Conservation (phyloP, 2,113 vertebrate genomes). For the Thunnus thynnus region DNA sequence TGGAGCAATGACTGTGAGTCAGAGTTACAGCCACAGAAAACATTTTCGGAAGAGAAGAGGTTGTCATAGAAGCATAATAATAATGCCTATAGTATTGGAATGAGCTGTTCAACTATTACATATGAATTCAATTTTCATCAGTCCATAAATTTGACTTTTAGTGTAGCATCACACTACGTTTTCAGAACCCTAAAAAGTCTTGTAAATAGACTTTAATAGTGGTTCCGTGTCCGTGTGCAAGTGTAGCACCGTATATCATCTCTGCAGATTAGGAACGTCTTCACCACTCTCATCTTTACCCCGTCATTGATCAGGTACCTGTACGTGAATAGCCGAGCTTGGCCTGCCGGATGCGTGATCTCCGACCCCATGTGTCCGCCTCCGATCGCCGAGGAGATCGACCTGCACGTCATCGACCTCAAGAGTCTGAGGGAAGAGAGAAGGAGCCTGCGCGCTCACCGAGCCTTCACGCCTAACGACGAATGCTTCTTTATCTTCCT, state of each 20-base stretch:
- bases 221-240: not conserved
- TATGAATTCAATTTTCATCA: no score
- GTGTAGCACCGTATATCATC: not conserved
- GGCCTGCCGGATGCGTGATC: slow-evolving; percentile 92
- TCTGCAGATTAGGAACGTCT: no score
- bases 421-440: slow-evolving; percentile 95
- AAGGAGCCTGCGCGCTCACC: slow-evolving; percentile 91
- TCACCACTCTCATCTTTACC: not conserved
- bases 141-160: not conserved
- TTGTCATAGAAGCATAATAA: no score
- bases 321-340: slow-evolving; percentile 96
- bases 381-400: slow-evolving; percentile 96
- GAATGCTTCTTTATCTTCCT: slow-evolving; percentile 99
- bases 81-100: no score
- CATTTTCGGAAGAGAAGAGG: no score
- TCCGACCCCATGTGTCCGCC: slow-evolving; percentile 96
- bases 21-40: no score
- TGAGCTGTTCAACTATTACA: no score
- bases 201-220: not conserved
- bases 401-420: slow-evolving; percentile 95
- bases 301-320: slow-evolving; percentile 87
- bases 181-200: not conserved
- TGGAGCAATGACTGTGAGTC: no score
- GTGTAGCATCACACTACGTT: not conserved
- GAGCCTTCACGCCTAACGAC: slow-evolving; percentile 95